Evolutionary conservation across 2,888 invertebrate genomes (phyloP).

Genomic region (Lepeophtheirus nordmannii): DNA sequence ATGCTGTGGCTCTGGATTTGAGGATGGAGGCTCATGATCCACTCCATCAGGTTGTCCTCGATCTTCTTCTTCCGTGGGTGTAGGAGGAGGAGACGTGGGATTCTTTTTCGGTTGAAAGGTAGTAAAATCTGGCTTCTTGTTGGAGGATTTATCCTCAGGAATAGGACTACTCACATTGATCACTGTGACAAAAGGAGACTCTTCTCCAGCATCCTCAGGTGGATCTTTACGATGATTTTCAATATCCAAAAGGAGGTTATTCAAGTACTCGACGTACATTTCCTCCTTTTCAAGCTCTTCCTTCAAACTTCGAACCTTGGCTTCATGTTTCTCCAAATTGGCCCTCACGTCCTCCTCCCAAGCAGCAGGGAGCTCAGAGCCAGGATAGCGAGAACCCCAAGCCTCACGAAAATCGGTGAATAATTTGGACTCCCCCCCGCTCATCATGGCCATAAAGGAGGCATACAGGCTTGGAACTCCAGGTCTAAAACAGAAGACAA

Average conservation of each 20-base stretch:
- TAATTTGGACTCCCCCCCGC: slow-evolving; percentile 43
- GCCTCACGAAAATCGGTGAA: slow-evolving; percentile 79
- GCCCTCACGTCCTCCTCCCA: slow-evolving; percentile 85
- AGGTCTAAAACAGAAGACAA: too few relatives aligned
- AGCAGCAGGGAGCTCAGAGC: slow-evolving; percentile 72
- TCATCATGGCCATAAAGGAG: neutral
- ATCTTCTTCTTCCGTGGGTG: neutral
- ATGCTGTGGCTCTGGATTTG: neutral
- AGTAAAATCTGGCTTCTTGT: slow-evolving; percentile 39
- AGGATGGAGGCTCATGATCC: slow-evolving; percentile 5
- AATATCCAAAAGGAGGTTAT: slow-evolving; percentile 64
- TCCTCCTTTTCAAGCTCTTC: slow-evolving; percentile 71
- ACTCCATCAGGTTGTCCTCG: slow-evolving; percentile 22
- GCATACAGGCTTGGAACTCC: too few relatives aligned
- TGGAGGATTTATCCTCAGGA: slow-evolving; percentile 13
- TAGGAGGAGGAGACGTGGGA: neutral
- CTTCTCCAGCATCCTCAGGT: slow-evolving; percentile 20
- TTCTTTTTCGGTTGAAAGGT: slow-evolving; percentile 15
- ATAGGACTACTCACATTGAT: slow-evolving; percentile 27
- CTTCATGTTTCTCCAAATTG: slow-evolving; percentile 72
- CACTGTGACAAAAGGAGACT: slow-evolving; percentile 28
- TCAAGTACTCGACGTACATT: slow-evolving; percentile 74
- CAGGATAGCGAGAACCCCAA: slow-evolving; percentile 79
- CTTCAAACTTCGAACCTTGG: slow-evolving; percentile 58
- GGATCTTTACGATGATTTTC: slow-evolving; percentile 50